Percentiles rank a stretch among this genome's conserved stretches.
These are phyloP conservation scores for Xenops minutus DNA, from an alignment of 2,797 vertebrate species.

Conservation along the genomic window DNA sequence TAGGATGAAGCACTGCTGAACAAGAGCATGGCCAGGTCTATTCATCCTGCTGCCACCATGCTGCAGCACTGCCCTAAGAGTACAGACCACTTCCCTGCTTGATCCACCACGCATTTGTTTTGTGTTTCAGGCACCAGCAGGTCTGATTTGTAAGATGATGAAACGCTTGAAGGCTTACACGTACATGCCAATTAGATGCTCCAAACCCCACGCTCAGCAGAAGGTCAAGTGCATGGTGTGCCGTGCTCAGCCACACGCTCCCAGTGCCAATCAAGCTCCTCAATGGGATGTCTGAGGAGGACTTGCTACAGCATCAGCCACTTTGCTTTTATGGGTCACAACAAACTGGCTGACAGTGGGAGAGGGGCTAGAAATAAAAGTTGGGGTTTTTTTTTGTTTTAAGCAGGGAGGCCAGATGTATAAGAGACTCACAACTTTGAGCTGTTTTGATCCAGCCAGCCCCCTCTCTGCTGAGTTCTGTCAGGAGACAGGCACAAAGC, in stretches of 20 bases:
- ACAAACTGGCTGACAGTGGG: background rate
- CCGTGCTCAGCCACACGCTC: fast-evolving
- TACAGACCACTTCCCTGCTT: fast-evolving
- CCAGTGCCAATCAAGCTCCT: fast-evolving
- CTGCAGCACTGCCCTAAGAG: fast-evolving
- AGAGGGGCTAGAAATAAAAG: background rate
- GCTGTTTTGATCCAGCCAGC: slow-evolving; percentile 36
- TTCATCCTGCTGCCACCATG: fast-evolving
- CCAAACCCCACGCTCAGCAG: background rate
- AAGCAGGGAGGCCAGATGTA: background rate
- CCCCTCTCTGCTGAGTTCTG: slow-evolving; percentile 1
- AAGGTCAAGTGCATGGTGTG: background rate
- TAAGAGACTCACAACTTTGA: slow-evolving; percentile 8
- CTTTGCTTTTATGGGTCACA: background rate
- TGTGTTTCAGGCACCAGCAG: background rate
- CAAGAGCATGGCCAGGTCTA: fast-evolving
- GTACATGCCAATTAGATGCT: background rate
- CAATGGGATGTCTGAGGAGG: background rate
- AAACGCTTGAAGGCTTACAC: background rate
- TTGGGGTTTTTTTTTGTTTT: background rate
- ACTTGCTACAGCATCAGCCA: background rate
- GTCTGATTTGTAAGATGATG: background rate
- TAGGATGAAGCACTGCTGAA: background rate
- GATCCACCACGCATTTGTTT: fast-evolving
- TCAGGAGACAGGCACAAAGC: slow-evolving; percentile 61